These are phyloP conservation scores for Centroberyx gerrardi DNA, from an alignment of 2,797 vertebrate genomes.

Conservation along the genomic window DNA sequence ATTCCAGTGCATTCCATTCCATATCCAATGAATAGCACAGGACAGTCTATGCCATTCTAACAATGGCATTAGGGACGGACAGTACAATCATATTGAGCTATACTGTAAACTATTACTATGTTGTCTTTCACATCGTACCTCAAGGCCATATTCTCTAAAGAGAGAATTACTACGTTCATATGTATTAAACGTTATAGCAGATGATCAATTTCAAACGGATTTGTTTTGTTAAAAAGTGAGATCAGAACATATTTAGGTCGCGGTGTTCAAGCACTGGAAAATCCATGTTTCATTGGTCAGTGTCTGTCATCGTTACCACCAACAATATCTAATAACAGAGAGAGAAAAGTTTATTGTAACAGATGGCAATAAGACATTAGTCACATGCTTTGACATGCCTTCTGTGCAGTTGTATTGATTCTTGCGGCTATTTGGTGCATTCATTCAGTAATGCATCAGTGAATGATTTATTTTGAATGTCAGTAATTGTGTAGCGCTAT, in stretches of 20 bases:
- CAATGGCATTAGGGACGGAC: too few relatives aligned
- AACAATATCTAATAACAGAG: not conserved
- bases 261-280: slow-evolving; percentile 3
- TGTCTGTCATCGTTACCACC: too few relatives aligned
- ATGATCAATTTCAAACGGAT: slow-evolving; percentile 19
- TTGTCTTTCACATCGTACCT: not conserved
- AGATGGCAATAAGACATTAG: not conserved
- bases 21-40: too few relatives aligned
- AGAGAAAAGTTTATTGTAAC: not conserved
- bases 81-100: not conserved
- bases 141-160: not conserved
- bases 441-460: not conserved
- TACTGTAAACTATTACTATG: not conserved
- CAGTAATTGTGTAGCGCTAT: not conserved
- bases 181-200: not conserved
- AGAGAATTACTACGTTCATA: not conserved
- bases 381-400: not conserved
- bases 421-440: not conserved
- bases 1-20: too few relatives aligned
- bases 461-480: not conserved
- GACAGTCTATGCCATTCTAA: too few relatives aligned
- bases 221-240: slow-evolving; percentile 28
- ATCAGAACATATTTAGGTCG: slow-evolving; percentile 10
- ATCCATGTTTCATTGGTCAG: too few relatives aligned
- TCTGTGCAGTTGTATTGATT: not conserved